A percentile compares a stretch with the other conserved stretches of the same genome.
Evolutionary conservation across 1,140 invertebrate species (phyloP).

Genomic region (Bombus terrestris): DNA sequence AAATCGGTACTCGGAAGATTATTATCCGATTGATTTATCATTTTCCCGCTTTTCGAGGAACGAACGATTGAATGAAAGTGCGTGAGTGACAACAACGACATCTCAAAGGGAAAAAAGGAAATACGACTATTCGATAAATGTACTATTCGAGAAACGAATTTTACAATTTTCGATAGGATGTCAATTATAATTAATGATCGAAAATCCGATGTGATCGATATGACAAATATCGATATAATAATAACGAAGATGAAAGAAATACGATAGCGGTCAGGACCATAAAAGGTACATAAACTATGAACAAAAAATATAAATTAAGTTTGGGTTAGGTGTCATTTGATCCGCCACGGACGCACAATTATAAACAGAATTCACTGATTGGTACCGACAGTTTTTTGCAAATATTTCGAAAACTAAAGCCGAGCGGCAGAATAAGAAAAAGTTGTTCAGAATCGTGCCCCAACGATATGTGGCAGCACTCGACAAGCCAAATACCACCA

Average conservation of each 20-base stretch:
- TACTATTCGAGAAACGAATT: not conserved
- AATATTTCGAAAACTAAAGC: too few relatives aligned
- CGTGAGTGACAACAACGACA: not conserved
- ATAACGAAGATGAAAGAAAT: not conserved
- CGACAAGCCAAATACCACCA: too few relatives aligned
- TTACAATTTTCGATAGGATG: not conserved
- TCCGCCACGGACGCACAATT: too few relatives aligned
- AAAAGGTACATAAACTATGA: too few relatives aligned
- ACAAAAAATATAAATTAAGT: too few relatives aligned
- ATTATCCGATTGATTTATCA: not conserved
- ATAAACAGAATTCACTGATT: too few relatives aligned
- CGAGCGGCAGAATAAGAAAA: too few relatives aligned
- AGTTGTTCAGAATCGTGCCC: too few relatives aligned
- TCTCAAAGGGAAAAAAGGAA: not conserved
- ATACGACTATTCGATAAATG: not conserved
- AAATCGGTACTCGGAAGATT: not conserved
- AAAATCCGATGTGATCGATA: not conserved
- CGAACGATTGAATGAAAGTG: not conserved
- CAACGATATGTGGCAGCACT: too few relatives aligned
- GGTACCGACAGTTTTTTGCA: too few relatives aligned
- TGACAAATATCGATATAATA: slow-evolving; percentile 1
- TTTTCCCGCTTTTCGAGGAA: not conserved
- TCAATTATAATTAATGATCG: not conserved
- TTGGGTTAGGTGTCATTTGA: too few relatives aligned
- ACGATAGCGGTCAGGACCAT: too few relatives aligned